Base-by-base conservation (phyloP, 2,888 invertebrate species). In the Stratiomys singularior region DNA sequence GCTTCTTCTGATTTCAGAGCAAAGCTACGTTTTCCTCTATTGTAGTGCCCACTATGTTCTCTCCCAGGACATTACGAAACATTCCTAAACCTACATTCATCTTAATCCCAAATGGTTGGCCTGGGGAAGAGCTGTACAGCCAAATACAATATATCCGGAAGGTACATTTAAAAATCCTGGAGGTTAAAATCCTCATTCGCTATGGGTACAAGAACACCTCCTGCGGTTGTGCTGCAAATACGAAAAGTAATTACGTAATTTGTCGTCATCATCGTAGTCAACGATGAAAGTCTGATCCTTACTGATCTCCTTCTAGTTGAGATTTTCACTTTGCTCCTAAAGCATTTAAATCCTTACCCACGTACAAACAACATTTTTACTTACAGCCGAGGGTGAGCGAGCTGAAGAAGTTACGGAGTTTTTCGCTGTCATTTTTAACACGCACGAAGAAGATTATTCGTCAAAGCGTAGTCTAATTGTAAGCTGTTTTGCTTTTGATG, bases 201-300 rank as follows among this genome's bases (percentile, higher is more conserved):
- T 21, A 46, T 67, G 46, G 46, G 67, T 21, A 71, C 71, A 64
- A 30, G n/a, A 28, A 28, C 58, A 52, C 52, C n/a, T 7, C 64
- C 64, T 30, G 15, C 13, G 18, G 13, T 27, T 71, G 71, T 47
- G n/a, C 25, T 27, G 47, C 27, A 71, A 71, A 71, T 71, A 25
- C 71, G 71, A 71, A 71, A 71, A 52, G 71, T 71, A 71, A 71
- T 71, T 71, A 71, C 71, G 47, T 71, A 71, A 71, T 71, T 47
- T 71, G 71, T 52, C 28, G 44, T 27, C 67, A 18, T 44, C 44
- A 15, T 23, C n/a, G 4, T 46, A 37, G 5, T 67, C 67, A 44
- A 21, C 46, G n/a, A 21, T 46, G 23, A 21, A 27, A n/a, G 25
- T 52, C 27, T 71, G 71, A 71, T 71, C 71, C 47, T 23, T 25